Conservation (phyloP, 64 coral and sea anemone genomes). For the Stichodactyla mertensii region DNA sequence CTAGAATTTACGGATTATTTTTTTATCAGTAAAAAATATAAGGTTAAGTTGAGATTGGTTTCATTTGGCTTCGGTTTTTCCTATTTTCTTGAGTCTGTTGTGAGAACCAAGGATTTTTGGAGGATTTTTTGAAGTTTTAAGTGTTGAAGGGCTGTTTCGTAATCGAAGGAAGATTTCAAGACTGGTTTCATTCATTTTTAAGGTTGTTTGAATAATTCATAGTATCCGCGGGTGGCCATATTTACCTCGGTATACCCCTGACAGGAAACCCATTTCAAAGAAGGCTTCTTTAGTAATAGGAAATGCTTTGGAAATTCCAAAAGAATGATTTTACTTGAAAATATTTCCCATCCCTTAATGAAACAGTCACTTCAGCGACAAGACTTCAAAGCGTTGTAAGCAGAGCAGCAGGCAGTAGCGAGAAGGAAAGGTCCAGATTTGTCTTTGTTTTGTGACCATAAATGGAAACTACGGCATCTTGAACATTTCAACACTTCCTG, state of each 20-base stretch:
- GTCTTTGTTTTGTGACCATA: constrained; percentile 1
- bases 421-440: background rate
- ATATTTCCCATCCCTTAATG: background rate
- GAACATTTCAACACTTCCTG: constrained; percentile 23
- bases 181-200: background rate
- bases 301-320: background rate
- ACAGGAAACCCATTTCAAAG: background rate
- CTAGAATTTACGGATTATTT: background rate
- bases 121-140: background rate
- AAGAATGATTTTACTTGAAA: background rate
- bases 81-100: background rate
- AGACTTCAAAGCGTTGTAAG: background rate
- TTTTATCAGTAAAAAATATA: background rate
- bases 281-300: background rate
- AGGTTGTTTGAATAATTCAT: background rate
- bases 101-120: background rate
- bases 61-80: background rate
- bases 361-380: background rate
- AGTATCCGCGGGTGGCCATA: background rate
- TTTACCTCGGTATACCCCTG: background rate
- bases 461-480: constrained; percentile 6
- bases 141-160: background rate
- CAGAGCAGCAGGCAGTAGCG: background rate
- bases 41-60: background rate
- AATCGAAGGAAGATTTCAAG: background rate